A percentile compares a stretch with the other conserved stretches of the same genome.
phyloP scores from a whole-genome alignment of 1,140 invertebrate genomes.

The Zeugodacus cucurbitae region DNA sequence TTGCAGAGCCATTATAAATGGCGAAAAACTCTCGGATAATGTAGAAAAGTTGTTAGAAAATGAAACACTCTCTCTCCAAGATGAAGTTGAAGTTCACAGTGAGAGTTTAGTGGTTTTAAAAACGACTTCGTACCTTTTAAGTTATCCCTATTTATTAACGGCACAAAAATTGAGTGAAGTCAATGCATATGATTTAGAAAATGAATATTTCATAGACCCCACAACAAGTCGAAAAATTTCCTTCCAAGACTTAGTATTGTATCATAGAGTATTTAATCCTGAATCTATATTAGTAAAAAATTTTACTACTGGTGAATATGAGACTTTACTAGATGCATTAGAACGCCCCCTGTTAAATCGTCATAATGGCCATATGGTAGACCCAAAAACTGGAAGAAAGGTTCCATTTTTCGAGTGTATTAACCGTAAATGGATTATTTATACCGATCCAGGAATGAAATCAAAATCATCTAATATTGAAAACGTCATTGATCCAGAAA shows the following conservation, averaged over 20 bases:
- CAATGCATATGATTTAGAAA: constrained; percentile 80
- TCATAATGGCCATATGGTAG: constrained; percentile 82
- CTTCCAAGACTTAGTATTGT: constrained; percentile 82
- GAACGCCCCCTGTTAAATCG: constrained; percentile 79
- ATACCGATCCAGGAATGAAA: constrained; percentile 67
- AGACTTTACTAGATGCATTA: constrained; percentile 80
- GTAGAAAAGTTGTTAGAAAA: constrained; percentile 74
- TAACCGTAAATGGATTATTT: constrained; percentile 76
- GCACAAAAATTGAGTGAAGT: constrained; percentile 75
- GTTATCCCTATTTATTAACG: constrained; percentile 67
- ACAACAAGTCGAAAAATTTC: constrained; percentile 77
- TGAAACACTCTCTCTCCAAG: constrained; percentile 74
- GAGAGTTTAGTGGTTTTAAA: constrained; percentile 67
- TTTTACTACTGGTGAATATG: constrained; percentile 73
- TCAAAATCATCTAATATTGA: constrained; percentile 59
- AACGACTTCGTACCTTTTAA: constrained; percentile 56
- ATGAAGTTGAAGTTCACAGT: constrained; percentile 73
- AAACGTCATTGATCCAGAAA: constrained; percentile 55
- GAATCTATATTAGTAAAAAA: constrained; percentile 83
- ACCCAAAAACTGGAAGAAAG: constrained; percentile 82
- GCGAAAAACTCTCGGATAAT: constrained; percentile 70
- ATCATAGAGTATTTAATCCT: constrained; percentile 79
- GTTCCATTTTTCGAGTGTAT: constrained; percentile 88
- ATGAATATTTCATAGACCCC: constrained; percentile 82
- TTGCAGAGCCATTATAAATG: constrained; percentile 73